These are phyloP conservation scores for Epsilonema sp. DNA, from an alignment of 2,888 invertebrate genomes.

Conservation along the genomic window DNA sequence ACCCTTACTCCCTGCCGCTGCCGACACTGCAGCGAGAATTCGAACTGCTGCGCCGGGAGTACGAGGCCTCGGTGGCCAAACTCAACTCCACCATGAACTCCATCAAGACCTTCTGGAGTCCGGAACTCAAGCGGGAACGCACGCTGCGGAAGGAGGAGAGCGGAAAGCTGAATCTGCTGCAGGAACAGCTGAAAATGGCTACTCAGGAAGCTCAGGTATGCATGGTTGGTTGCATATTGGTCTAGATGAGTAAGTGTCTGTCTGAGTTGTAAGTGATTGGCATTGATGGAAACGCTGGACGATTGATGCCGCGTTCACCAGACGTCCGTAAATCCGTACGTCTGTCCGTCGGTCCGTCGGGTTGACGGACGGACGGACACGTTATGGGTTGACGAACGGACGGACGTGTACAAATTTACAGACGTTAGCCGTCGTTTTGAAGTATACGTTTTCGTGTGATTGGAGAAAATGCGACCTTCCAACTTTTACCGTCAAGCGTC, in stretches of 20 bases:
- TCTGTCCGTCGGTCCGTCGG: too few relatives aligned
- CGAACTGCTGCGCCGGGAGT: slow-evolving; percentile 69
- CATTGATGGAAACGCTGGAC: neutral
- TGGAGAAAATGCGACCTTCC: too few relatives aligned
- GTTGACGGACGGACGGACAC: too few relatives aligned
- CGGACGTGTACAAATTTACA: too few relatives aligned
- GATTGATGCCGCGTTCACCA: too few relatives aligned
- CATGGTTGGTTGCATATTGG: neutral
- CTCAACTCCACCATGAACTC: slow-evolving; percentile 96
- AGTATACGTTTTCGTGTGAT: too few relatives aligned
- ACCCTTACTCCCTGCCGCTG: slow-evolving; percentile 9
- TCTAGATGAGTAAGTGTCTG: neutral
- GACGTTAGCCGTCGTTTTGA: too few relatives aligned
- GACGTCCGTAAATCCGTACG: too few relatives aligned
- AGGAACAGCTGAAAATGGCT: slow-evolving; percentile 8
- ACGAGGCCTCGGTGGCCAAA: slow-evolving; percentile 88
- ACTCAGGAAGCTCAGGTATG: slow-evolving; percentile 10
- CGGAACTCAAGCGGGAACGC: slow-evolving; percentile 92
- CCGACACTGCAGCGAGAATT: slow-evolving; percentile 59
- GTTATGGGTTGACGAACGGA: too few relatives aligned
- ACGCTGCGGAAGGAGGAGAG: slow-evolving; percentile 89
- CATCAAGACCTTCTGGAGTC: slow-evolving; percentile 99
- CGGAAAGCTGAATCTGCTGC: slow-evolving; percentile 80
- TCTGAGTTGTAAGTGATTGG: neutral
- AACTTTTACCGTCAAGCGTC: too few relatives aligned